phyloP scores from a whole-genome alignment of 2,888 invertebrate species.

The Saturnia japonica region DNA sequence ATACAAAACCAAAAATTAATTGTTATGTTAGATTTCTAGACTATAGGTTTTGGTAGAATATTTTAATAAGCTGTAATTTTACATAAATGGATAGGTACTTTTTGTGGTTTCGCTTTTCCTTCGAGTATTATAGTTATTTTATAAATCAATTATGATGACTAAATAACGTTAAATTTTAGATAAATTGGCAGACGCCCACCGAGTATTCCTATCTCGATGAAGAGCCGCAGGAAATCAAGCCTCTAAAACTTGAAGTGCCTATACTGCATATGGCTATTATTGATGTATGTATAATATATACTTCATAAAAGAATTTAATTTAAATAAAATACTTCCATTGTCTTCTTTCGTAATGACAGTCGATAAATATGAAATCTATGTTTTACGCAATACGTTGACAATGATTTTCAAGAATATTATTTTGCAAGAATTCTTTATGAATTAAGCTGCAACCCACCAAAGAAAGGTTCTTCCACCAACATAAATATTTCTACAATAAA shows the following conservation, averaged over 20 bases:
- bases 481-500: background rate
- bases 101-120: no score
- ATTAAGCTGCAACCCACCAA: background rate
- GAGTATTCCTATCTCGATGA: constrained; percentile 62
- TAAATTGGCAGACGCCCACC: constrained; percentile 48
- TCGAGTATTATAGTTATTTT: no score
- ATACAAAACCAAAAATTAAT: no score
- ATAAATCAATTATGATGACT: background rate
- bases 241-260: constrained; percentile 63
- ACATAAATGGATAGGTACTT: no score
- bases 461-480: background rate
- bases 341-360: background rate
- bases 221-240: constrained; percentile 59
- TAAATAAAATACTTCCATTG: no score
- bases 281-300: constrained; percentile 52
- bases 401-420: background rate
- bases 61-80: no score
- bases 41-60: no score
- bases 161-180: constrained; percentile 31
- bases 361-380: background rate
- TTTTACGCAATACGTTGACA: background rate
- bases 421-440: background rate
- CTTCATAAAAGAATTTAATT: no score
- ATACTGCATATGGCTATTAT: constrained; percentile 72
- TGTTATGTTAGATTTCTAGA: no score